Base-by-base conservation (phyloP, 2,888 invertebrate species). In the Tortrix viridana region DNA sequence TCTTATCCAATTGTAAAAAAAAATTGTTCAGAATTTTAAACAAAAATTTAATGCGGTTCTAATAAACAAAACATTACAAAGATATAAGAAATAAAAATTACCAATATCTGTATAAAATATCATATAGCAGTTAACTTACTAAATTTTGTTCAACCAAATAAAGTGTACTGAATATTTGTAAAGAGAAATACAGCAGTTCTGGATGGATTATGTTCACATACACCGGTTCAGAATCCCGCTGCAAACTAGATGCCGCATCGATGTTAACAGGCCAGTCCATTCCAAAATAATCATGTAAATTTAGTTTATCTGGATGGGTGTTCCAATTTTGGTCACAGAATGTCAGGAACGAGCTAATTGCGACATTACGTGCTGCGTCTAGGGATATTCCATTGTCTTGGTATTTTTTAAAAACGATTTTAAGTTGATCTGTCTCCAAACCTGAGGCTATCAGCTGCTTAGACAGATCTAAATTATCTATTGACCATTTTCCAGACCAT, bases 241-340 rank as follows among this genome's bases (percentile, higher is more conserved):
- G 88, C 19, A 95, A 79, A 67, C 84, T 75, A 19, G 79, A 73
- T 44, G 72, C 68, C 46, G 88, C 89, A 73, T 93, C 88, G 38
- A 92, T 68, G 46, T 79, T 71, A 65, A 88, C 82, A 4, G 93
- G 92, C 83, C 88, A 90, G 43, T 86, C 80, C 1, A 69, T 67
- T 9, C 84, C 83, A 18, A 93, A 76, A 71, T 91, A 92, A 38
- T 89, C 76, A 14, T 83, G 78, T 50, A 92, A 73, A 48, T 83
- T 75, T 0, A 90, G 76, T 38, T 88, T 80, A 26, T 93, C 78
- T 47, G 92, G 84, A 3, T 97, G 96, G 0, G 97, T 96, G 54
- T 95, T 95, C 94, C 97, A 98, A 85, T 98, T 98, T 57, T 93
- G 93, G 81, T 97, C 96, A 58, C 96, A 93, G 85, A 97, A 98